Conservation (phyloP, 2,113 vertebrate species). For the Arvicanthis niloticus region DNA sequence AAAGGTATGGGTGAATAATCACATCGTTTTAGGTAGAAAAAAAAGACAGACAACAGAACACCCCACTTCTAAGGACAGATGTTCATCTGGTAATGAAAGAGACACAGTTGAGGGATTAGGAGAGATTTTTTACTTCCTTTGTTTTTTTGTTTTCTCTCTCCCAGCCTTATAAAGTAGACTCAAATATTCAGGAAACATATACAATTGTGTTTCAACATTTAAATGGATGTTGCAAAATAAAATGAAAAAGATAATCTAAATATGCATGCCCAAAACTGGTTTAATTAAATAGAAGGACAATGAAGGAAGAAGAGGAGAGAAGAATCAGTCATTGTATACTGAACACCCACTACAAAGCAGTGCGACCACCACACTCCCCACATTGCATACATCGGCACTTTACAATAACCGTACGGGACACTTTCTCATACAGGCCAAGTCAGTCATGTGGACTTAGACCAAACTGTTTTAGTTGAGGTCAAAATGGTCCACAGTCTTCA, state of each 20-base stretch:
- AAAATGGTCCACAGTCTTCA: background rate
- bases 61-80: background rate
- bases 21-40: background rate
- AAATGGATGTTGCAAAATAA: background rate
- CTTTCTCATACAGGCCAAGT: background rate
- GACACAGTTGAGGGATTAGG: background rate
- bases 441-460: fast-evolving
- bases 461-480: fast-evolving
- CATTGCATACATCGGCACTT: fast-evolving
- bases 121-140: background rate
- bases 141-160: background rate
- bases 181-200: background rate
- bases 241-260: slow-evolving; percentile 19
- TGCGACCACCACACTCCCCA: fast-evolving
- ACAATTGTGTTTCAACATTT: background rate
- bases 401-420: fast-evolving
- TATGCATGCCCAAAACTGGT: background rate
- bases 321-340: fast-evolving
- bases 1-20: background rate
- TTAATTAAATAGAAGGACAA: background rate
- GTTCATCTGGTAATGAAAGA: background rate
- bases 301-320: background rate
- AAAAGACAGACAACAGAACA: background rate
- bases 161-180: slow-evolving; percentile 29
- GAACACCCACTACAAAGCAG: fast-evolving